A percentile compares a stretch with the other conserved stretches of the same genome.
Conservation (phyloP, 1,140 invertebrate species). For the Bombus turneri region DNA sequence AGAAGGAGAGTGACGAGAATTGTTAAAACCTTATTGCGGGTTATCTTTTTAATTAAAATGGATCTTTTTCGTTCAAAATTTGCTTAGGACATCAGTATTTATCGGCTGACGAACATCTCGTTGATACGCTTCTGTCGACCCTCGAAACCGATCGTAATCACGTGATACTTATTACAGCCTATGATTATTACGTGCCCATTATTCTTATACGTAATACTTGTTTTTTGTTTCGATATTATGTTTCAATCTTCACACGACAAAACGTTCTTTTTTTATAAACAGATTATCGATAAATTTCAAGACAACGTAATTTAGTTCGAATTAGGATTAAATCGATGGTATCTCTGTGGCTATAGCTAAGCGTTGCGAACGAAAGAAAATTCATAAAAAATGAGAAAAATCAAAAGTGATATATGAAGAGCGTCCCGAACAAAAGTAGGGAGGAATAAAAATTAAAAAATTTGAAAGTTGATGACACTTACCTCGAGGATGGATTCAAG, state of each 20-base stretch:
- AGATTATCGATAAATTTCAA: too few relatives aligned
- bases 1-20: not conserved
- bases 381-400: not conserved
- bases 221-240: too few relatives aligned
- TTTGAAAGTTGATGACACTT: conserved; percentile 9
- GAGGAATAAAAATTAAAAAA: not conserved
- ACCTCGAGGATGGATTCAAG: conserved; percentile 82
- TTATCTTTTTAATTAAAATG: conserved; percentile 25
- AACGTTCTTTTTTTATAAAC: too few relatives aligned
- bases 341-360: too few relatives aligned
- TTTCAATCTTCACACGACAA: too few relatives aligned
- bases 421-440: not conserved
- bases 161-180: not conserved
- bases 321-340: too few relatives aligned
- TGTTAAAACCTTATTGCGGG: not conserved
- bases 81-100: conserved; percentile 21
- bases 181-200: conserved; percentile 61
- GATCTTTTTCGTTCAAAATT: conserved; percentile 3
- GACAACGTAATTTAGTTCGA: too few relatives aligned
- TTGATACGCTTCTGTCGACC: not conserved
- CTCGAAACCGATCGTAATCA: not conserved
- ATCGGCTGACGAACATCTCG: not conserved
- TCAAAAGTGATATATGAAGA: not conserved
- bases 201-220: conserved; percentile 50
- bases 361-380: too few relatives aligned